These are phyloP conservation scores for Machaerirhynchus nigripectus DNA, from an alignment of 2,113 vertebrate genomes.

Conservation along the genomic window DNA sequence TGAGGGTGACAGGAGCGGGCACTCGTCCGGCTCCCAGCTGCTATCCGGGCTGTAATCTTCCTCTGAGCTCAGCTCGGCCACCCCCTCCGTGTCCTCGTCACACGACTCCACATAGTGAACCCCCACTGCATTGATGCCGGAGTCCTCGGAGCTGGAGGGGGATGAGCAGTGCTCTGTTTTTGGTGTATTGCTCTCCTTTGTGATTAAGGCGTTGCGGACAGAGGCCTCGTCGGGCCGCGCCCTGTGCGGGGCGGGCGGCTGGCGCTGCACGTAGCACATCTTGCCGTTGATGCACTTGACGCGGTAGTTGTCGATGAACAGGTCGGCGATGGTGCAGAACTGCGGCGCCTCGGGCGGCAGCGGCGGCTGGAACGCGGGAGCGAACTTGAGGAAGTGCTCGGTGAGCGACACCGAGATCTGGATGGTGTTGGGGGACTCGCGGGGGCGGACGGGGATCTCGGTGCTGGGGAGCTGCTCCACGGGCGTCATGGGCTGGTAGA, in stretches of 20 bases:
- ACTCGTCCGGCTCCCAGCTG: constrained; percentile 93
- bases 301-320: constrained; percentile 94
- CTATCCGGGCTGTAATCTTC: constrained; percentile 91
- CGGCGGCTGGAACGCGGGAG: constrained; percentile 88
- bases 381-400: constrained; percentile 90
- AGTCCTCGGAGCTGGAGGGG: constrained; percentile 95
- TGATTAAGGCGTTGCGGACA: constrained; percentile 67
- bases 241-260: constrained; percentile 64
- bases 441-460: constrained; percentile 77
- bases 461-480: constrained; percentile 95
- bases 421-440: constrained; percentile 83
- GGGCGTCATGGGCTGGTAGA: constrained; percentile 97
- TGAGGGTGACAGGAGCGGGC: constrained; percentile 88
- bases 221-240: constrained; percentile 62
- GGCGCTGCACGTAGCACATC: constrained; percentile 97
- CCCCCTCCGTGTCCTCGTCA: constrained; percentile 90
- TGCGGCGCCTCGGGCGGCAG: constrained; percentile 86
- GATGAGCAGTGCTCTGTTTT: constrained; percentile 94
- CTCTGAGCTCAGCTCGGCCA: constrained; percentile 82
- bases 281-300: constrained; percentile 97
- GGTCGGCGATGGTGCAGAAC: constrained; percentile 93
- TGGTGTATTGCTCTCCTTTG: constrained; percentile 81
- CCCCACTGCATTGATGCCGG: constrained; percentile 92
- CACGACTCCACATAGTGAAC: constrained; percentile 91
- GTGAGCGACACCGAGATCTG: constrained; percentile 89